phyloP scores from a whole-genome alignment of 35 echinoderm and acorn worm species.

The Patiria miniata region DNA sequence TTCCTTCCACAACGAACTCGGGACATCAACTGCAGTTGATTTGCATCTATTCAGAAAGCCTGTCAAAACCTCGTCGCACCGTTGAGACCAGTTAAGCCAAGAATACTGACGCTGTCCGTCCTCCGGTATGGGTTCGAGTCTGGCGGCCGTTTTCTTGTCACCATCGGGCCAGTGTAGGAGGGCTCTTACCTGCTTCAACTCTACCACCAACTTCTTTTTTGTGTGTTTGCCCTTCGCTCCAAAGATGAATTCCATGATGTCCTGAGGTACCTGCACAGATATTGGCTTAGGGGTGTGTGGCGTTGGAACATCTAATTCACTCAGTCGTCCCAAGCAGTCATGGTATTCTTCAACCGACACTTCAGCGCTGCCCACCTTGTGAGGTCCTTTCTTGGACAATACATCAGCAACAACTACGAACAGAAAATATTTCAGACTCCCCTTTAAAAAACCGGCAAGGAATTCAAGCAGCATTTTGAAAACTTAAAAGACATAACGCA shows the following conservation, averaged over 20 bases:
- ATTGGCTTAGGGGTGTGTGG: slow-evolving; percentile 4
- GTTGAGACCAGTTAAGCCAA: neutral
- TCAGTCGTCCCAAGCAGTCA: slow-evolving; percentile 24
- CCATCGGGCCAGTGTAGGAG: neutral
- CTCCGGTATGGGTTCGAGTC: neutral
- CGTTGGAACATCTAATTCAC: neutral
- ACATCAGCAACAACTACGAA: slow-evolving; percentile 28
- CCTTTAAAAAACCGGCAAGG: too few relatives aligned
- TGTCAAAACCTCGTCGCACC: neutral
- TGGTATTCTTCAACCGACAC: neutral
- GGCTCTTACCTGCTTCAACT: neutral
- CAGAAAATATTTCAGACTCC: neutral
- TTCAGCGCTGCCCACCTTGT: neutral
- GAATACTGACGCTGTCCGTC: neutral
- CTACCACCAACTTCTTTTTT: neutral
- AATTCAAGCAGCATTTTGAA: too few relatives aligned
- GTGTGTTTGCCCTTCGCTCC: neutral
- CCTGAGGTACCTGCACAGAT: neutral
- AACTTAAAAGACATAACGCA: too few relatives aligned
- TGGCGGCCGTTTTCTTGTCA: neutral
- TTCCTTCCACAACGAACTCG: neutral
- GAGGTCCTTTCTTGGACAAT: neutral
- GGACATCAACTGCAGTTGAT: neutral
- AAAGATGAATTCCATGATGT: slow-evolving; percentile 12
- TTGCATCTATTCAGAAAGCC: neutral